Percentiles rank a stretch among this genome's conserved stretches.
Evolutionary conservation across 2,888 invertebrate genomes (phyloP).

Genomic region (Drosophila nigricruria): DNA sequence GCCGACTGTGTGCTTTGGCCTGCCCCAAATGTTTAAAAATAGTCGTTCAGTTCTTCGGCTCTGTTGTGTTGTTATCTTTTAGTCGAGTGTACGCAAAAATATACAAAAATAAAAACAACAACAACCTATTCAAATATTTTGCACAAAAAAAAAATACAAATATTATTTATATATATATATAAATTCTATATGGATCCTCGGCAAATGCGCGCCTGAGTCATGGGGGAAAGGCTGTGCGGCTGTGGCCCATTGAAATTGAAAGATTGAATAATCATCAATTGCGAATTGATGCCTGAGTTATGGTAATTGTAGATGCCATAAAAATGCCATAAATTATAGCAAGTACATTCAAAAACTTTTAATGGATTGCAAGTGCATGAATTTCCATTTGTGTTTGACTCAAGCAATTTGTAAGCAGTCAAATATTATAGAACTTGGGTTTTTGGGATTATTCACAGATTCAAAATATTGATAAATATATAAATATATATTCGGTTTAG

Average conservation of each 20-base stretch:
- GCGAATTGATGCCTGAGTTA: constrained; percentile 54
- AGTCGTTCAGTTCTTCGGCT: constrained; percentile 55
- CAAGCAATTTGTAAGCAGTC: neutral
- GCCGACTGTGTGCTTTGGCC: constrained; percentile 52
- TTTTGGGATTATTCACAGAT: neutral
- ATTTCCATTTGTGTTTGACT: constrained; percentile 2
- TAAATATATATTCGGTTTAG: neutral
- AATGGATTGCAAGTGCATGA: constrained; percentile 14
- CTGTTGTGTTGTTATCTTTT: constrained; percentile 68
- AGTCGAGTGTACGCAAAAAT: constrained; percentile 47
- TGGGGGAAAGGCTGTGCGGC: constrained; percentile 54
- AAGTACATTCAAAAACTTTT: neutral
- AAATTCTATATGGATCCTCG: constrained; percentile 7
- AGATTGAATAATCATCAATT: constrained; percentile 56
- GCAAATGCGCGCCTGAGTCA: constrained; percentile 52
- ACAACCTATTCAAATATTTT: constrained; percentile 24
- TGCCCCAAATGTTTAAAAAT: constrained; percentile 79
- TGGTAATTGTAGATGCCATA: constrained; percentile 56
- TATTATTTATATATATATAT: constrained; percentile 2
- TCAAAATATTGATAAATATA: neutral
- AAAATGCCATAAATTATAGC: constrained; percentile 47
- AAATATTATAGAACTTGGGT: neutral
- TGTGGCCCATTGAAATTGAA: constrained; percentile 38
- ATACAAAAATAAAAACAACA: constrained; percentile 36
- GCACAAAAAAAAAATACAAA: constrained; percentile 8